These are phyloP conservation scores for Anoura caudifer DNA, from an alignment of 2,113 vertebrate genomes.

Conservation along the genomic window DNA sequence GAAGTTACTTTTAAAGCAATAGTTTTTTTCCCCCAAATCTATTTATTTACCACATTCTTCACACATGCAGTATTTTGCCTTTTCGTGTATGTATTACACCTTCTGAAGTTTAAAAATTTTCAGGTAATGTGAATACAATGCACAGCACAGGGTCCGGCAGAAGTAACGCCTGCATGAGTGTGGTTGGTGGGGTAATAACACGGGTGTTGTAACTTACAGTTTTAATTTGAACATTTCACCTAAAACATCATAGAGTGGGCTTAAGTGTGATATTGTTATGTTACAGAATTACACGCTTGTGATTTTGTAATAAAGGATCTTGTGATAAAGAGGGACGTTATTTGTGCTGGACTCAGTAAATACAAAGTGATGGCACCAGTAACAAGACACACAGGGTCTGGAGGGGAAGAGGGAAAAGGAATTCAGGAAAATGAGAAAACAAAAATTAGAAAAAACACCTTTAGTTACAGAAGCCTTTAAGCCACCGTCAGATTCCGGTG, in stretches of 20 bases:
- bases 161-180: too few relatives aligned
- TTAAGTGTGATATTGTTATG: too few relatives aligned
- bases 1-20: background rate
- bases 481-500: background rate
- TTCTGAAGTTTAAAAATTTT: constrained; percentile 9
- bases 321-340: too few relatives aligned
- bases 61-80: background rate
- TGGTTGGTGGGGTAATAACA: too few relatives aligned
- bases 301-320: too few relatives aligned
- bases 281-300: too few relatives aligned
- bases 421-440: background rate
- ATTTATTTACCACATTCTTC: constrained; percentile 40
- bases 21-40: constrained; percentile 14
- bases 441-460: background rate
- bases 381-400: background rate
- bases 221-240: too few relatives aligned
- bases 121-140: background rate
- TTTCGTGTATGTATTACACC: background rate
- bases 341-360: background rate
- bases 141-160: background rate
- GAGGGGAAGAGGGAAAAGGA: background rate
- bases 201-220: too few relatives aligned
- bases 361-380: background rate
- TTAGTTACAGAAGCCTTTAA: background rate
- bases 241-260: too few relatives aligned